These are phyloP conservation scores for Glomeris marginata DNA, from an alignment of 2,888 invertebrate genomes.

Conservation along the genomic window DNA sequence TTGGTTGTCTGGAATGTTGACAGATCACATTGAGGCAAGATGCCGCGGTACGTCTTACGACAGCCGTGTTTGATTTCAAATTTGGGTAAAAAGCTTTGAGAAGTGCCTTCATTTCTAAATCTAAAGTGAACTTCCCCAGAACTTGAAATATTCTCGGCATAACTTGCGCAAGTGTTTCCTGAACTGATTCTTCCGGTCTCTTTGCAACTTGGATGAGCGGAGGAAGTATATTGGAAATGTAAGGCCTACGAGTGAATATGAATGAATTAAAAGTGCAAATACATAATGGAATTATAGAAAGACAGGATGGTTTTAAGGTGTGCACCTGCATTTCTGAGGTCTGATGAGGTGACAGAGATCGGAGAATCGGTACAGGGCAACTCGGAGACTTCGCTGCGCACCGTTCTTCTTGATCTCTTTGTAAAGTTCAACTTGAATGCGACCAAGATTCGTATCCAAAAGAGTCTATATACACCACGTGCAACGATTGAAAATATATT, in stretches of 20 bases:
- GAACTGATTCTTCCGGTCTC: constrained; percentile 52
- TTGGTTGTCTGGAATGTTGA: constrained; percentile 55
- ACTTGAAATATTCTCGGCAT: constrained; percentile 48
- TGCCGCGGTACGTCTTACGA: constrained; percentile 64
- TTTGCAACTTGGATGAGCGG: constrained; percentile 53
- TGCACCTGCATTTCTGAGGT: constrained; percentile 52
- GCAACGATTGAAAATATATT: constrained; percentile 3
- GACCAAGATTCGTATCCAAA: constrained; percentile 49
- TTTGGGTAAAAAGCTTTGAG: constrained; percentile 51
- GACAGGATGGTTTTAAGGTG: neutral
- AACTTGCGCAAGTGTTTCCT: constrained; percentile 48
- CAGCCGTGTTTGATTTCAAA: constrained; percentile 47
- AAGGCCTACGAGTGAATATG: constrained; percentile 37
- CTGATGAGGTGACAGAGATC: constrained; percentile 55
- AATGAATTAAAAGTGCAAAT: neutral
- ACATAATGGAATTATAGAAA: neutral
- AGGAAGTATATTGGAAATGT: constrained; percentile 56
- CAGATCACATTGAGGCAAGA: constrained; percentile 65
- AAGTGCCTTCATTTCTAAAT: constrained; percentile 54
- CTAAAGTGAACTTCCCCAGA: constrained; percentile 51
- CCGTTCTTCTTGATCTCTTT: constrained; percentile 70
- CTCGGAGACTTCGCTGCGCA: constrained; percentile 49
- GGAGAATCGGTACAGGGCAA: constrained; percentile 60
- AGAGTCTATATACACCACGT: constrained; percentile 33
- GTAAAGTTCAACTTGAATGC: constrained; percentile 63